A percentile compares a stretch with the other conserved stretches of the same genome.
These are phyloP conservation scores for Anastatus disparis DNA, from an alignment of 1,140 invertebrate species.

Conservation along the genomic window DNA sequence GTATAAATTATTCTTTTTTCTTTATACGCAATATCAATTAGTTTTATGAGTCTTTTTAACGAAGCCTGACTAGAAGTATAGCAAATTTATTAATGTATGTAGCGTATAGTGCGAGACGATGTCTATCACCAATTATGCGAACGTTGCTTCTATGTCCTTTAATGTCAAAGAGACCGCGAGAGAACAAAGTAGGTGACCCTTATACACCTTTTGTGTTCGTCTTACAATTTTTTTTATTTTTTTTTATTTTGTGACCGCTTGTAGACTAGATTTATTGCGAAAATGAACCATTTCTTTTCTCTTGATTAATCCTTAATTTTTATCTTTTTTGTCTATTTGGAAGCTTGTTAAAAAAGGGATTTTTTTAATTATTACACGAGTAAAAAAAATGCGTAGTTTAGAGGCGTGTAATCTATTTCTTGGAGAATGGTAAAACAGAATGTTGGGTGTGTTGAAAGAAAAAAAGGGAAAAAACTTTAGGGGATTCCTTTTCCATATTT, in stretches of 20 bases:
- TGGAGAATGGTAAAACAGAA: not conserved
- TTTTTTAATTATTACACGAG: conserved; percentile 17
- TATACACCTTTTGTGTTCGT: too few relatives aligned
- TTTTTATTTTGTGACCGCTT: not conserved
- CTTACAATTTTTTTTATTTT: not conserved
- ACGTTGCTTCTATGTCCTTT: not conserved
- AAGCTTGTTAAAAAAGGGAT: conserved; percentile 6
- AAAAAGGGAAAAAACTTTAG: not conserved
- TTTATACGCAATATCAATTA: not conserved
- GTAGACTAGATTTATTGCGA: conserved; percentile 15
- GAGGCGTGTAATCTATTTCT: not conserved
- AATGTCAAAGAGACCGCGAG: conserved; percentile 8
- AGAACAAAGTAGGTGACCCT: too few relatives aligned
- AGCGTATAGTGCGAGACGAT: too few relatives aligned
- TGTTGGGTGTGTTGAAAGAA: not conserved
- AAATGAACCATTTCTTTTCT: too few relatives aligned
- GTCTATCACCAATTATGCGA: conserved; percentile 6
- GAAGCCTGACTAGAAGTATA: too few relatives aligned
- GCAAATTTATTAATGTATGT: not conserved
- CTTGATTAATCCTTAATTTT: not conserved
- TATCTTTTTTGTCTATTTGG: not conserved
- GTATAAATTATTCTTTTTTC: too few relatives aligned
- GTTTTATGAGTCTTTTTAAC: not conserved
- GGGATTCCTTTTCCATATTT: too few relatives aligned
- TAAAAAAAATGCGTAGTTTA: not conserved